Base-by-base conservation (phyloP, 2,113 vertebrate genomes). In the Coptodon rendalli region DNA sequence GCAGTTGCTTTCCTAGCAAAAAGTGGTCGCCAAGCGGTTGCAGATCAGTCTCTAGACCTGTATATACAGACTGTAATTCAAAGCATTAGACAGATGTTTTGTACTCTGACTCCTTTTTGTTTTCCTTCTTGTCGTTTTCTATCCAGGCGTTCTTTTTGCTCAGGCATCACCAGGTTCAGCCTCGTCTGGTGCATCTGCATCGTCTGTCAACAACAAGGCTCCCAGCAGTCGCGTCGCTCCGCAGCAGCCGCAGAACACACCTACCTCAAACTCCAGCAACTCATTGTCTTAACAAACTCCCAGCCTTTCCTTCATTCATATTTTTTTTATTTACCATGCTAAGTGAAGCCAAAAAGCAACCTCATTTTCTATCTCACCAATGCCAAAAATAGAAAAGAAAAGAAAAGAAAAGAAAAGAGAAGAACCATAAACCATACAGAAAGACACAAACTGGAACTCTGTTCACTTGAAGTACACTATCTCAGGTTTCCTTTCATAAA, bases 71-170 rank as follows among this genome's bases (percentile, higher is more conserved):
- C 68, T 76, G 3, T 29, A 76, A 76, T 29, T 76, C 24, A 76
- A 78, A 27, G 27, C 73, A 34, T 52, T 31, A 19, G 71, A 76
- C 43, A 76, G 16, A 48, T 19, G 43, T 50, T 78, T 31, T 29
- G 16, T 63, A 63, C 31, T 5, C 61, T 66, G 61, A 66, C 83
- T 24, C 5, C n/a, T 34, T 48, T 48, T 9, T 83, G 19, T 7
- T 16, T 57, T 16, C 36, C 8, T 73, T 57, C 7, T 6, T 83
- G 2, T 89, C 52, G 54, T 92, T 87, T 92, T 45, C 68, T 59
- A 6, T 56, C 5, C 81, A 99, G 98, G 98, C 87, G 97, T 99
- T 89, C 96, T 99, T 84, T 99, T 98, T 31, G 98, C 98, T 84
- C 98, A 99, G 96, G 96, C 97, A 10, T 95, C 97, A 11, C 94